Percentiles rank a stretch among this genome's conserved stretches.
phyloP scores from a whole-genome alignment of 2,113 vertebrate species.

The Mystacornis crossleyi region DNA sequence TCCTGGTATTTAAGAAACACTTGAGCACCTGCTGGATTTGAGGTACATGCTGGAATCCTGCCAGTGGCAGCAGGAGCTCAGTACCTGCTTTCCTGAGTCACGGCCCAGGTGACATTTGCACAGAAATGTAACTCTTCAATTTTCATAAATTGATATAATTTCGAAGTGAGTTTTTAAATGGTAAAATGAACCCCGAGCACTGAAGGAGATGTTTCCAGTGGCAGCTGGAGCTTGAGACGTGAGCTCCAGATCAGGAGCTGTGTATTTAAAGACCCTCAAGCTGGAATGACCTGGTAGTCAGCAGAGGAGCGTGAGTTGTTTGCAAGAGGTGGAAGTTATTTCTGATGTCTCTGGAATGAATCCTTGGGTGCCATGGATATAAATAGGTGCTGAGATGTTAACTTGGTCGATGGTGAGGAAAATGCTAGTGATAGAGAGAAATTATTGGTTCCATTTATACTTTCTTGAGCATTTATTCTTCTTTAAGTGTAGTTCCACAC shows the following conservation, averaged over 20 bases:
- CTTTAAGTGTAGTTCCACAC: not conserved
- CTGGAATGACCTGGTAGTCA: not conserved
- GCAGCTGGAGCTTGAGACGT: not conserved
- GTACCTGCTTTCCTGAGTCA: not conserved
- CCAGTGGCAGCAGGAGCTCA: not conserved
- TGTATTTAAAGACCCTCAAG: not conserved
- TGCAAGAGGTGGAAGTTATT: not conserved
- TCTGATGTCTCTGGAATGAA: not conserved
- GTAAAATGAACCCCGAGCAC: not conserved
- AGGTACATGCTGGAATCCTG: not conserved
- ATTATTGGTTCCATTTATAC: not conserved
- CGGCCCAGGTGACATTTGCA: accelerated
- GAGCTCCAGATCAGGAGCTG: not conserved
- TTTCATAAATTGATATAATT: not conserved
- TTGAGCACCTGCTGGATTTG: not conserved
- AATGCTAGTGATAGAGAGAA: not conserved
- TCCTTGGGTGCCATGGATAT: not conserved
- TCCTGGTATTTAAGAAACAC: not conserved
- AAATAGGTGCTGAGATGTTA: not conserved
- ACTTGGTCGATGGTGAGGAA: not conserved
- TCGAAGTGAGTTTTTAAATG: not conserved
- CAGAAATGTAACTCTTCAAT: not conserved
- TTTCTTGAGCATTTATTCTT: not conserved
- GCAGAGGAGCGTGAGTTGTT: not conserved
- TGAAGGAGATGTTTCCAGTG: not conserved